A percentile compares a stretch with the other conserved stretches of the same genome.
Evolutionary conservation across 2,113 vertebrate species (phyloP).

Genomic region (Chascanopsetta lugubris): DNA sequence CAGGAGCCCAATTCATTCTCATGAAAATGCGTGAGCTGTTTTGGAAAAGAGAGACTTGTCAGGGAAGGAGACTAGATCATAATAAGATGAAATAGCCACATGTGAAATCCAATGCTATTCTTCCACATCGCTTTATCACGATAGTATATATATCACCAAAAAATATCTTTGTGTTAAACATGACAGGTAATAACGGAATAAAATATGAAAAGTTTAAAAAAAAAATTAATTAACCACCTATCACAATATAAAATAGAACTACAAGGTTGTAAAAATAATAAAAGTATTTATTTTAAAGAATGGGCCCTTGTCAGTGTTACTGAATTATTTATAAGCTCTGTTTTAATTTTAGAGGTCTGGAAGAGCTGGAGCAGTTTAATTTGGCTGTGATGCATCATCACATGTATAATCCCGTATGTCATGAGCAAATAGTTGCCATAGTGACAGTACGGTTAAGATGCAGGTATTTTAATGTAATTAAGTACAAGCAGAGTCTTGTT

Average conservation of each 20-base stretch:
- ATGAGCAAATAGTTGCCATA: background rate
- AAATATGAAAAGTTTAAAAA: background rate
- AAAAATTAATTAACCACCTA: no score
- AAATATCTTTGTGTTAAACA: background rate
- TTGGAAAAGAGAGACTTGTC: background rate
- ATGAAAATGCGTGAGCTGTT: constrained; percentile 25
- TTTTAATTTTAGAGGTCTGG: background rate
- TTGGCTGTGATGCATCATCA: background rate
- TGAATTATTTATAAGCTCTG: constrained; percentile 9
- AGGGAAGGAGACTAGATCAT: constrained; percentile 2
- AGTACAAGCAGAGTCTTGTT: background rate
- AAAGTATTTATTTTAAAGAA: constrained; percentile 5
- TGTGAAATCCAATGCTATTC: background rate
- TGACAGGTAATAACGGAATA: background rate
- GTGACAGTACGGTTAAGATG: background rate
- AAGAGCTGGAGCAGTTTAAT: constrained; percentile 13
- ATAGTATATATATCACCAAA: background rate
- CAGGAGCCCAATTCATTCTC: constrained; percentile 43
- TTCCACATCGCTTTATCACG: constrained; percentile 1
- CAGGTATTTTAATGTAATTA: background rate
- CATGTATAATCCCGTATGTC: background rate
- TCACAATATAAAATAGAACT: no score
- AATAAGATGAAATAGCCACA: constrained; percentile 14
- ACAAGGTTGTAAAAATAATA: background rate
- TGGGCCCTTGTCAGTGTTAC: background rate